Base-by-base conservation (phyloP, 1,140 invertebrate species). In the Bombus huntii region DNA sequence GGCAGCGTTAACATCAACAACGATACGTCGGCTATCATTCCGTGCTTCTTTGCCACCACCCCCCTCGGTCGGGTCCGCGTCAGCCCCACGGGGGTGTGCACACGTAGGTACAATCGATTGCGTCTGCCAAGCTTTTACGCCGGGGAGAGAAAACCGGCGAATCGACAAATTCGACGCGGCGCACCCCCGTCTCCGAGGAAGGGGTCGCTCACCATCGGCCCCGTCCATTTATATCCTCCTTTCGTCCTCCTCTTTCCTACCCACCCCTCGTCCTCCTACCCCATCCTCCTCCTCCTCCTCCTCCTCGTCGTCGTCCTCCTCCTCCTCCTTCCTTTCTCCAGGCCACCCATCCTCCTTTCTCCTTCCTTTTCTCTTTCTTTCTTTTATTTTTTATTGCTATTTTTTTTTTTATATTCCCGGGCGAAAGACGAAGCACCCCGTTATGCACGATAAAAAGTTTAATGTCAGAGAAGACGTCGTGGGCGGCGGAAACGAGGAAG, bases 391-490 rank as follows among this genome's bases (percentile, higher is more conserved):
- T 62, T 76, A 62, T 76, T 62, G 34, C 68, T 71, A n/a, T 57
- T 62, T 83, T 88, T 86, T 86, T 86, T 86, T 89, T 86, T 78
- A 76, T 76, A 75, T 80, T 87, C 73, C 62, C 25, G 9, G 81
- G 66, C 88, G 81, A 90, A 90, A 89, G 89, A 90, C 88, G 89
- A 89, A 90, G 88, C 89, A 83, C 88, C 83, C 83, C 89, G 89
- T 92, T 92, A 90, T 90, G 90, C 92, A 91, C 91, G 93, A 94
- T 94, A 94, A 93, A 94, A 93, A 93, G 92, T 93, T 93, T 93
- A 93, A 93, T 91, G 90, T 91, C 91, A 89, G 90, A 89, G 89
- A 92, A 93, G 92, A 92, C 92, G 84, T 84, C 85, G 83, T 68
- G 77, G 70, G 80, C 72, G 79, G 71, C 6, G 73, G 57, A 37